phyloP scores from a whole-genome alignment of 2,797 vertebrate genomes.

The Bucorvus abyssinicus region DNA sequence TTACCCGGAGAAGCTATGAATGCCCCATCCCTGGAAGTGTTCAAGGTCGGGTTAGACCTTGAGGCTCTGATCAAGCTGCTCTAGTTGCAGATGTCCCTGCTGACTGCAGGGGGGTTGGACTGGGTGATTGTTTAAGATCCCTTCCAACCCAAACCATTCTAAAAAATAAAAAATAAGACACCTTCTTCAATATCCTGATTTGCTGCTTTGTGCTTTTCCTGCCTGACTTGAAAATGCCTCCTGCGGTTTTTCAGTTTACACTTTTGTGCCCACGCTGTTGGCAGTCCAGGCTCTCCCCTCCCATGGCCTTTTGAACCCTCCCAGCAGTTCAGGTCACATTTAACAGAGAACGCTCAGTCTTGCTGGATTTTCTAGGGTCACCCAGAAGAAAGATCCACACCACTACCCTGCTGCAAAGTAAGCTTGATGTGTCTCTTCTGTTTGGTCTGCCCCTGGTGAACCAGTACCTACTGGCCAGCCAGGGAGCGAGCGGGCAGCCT shows the following conservation, averaged over 20 bases:
- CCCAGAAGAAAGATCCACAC: neutral
- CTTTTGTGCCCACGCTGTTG: fast-evolving
- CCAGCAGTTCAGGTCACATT: fast-evolving
- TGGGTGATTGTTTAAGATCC: neutral
- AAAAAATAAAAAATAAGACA: neutral
- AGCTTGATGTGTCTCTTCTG: neutral
- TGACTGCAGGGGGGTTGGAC: neutral
- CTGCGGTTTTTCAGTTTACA: neutral
- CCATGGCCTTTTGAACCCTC: neutral
- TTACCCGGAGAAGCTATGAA: neutral
- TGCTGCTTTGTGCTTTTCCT: neutral
- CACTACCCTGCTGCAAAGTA: neutral
- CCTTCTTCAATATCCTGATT: neutral
- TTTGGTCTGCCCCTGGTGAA: neutral
- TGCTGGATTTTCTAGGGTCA: neutral
- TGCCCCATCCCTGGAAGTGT: neutral
- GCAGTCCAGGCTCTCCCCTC: neutral
- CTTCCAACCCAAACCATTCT: neutral
- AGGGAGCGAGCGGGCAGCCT: fast-evolving
- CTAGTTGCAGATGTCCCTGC: neutral
- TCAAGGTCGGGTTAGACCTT: neutral
- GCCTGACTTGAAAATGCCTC: neutral
- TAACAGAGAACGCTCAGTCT: neutral
- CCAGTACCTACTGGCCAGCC: neutral
- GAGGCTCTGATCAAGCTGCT: neutral